phyloP scores from a whole-genome alignment of 2,113 vertebrate species.

The Xiphophorus hellerii region DNA sequence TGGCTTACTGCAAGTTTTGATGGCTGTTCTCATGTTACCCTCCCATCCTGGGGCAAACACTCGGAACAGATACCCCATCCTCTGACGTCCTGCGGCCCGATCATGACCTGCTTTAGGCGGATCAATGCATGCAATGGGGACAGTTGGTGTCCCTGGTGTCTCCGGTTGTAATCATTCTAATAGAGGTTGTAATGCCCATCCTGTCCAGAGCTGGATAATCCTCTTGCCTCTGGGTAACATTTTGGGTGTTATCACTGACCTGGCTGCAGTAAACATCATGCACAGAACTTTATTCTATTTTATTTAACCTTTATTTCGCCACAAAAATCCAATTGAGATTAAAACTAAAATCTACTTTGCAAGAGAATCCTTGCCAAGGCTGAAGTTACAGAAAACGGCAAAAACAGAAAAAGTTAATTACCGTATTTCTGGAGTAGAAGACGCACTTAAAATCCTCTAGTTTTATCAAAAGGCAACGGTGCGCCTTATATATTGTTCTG shows the following conservation, averaged over 20 bases:
- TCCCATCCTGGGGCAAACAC: slow-evolving; percentile 16
- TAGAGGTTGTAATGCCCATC: background rate
- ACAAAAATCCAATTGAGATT: too few relatives aligned
- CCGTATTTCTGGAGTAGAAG: too few relatives aligned
- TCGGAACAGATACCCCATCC: slow-evolving; percentile 24
- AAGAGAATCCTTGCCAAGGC: too few relatives aligned
- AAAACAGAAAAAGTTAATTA: too few relatives aligned
- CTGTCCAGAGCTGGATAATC: background rate
- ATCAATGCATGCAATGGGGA: slow-evolving; percentile 54
- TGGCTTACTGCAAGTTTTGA: background rate
- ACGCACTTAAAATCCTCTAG: too few relatives aligned
- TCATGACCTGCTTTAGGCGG: slow-evolving; percentile 50
- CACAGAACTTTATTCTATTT: too few relatives aligned
- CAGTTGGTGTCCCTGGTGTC: slow-evolving; percentile 20
- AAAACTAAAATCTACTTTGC: too few relatives aligned
- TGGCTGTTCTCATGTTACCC: slow-evolving; percentile 42
- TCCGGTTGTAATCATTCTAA: background rate
- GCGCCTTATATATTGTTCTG: too few relatives aligned
- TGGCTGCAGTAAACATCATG: background rate
- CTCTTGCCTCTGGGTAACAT: background rate
- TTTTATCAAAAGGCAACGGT: too few relatives aligned
- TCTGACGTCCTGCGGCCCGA: slow-evolving; percentile 55
- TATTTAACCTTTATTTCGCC: too few relatives aligned
- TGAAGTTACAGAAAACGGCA: too few relatives aligned
- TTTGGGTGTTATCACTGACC: background rate